Base-by-base conservation (phyloP, 2,888 invertebrate species). In the Drosophila leonis region DNA sequence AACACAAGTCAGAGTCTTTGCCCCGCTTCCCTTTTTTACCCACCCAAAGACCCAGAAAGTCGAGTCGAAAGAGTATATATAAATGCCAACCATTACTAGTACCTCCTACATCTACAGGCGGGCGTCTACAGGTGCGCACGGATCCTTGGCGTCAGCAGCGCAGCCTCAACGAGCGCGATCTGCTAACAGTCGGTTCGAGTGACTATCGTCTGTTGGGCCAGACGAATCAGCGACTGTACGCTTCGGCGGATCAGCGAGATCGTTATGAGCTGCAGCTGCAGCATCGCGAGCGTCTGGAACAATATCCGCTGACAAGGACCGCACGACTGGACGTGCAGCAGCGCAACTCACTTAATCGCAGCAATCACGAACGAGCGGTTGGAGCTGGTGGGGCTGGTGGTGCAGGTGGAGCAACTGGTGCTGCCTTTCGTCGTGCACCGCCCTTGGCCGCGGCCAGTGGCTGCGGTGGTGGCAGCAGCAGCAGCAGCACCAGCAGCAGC, bases 311-410 rank as follows among this genome's bases (percentile, higher is more conserved):
- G 65, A 91, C 92, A 48, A 87, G 92, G n/a, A 92, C 92, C 31
- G 90, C 92, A 2, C 92, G 92, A 60, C 83, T 93, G 80, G 93
- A 93, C 89, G 93, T 93, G 55, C 93, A 93, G 72, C 93, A 93
- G 77, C 91, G 91, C 61, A 92, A 92, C 78, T 90, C 89, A 51
- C 91, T 93, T 68, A 93, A 93, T 88, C 92, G 92, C 90, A 94
- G 93, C 84, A 93, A 94, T 93, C 95, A 93, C 91, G 92, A 93
- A 68, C 93, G 93, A 91, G 71, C n/a, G 44, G 66, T 42, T 4
- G 72, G 44, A 55, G 70, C 29, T 73, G 72, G 37, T 37, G 52
- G 54, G 7, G 54, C 54, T 54, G 54, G 55, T 9, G 68, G 73
- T 10, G 10, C 46, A 18, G 75, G 79, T 54, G 68, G 20, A 44